Percentiles rank a stretch among this genome's conserved stretches.
phyloP scores from a whole-genome alignment of 2,113 vertebrate genomes.

The Mandrillus leucophaeus region DNA sequence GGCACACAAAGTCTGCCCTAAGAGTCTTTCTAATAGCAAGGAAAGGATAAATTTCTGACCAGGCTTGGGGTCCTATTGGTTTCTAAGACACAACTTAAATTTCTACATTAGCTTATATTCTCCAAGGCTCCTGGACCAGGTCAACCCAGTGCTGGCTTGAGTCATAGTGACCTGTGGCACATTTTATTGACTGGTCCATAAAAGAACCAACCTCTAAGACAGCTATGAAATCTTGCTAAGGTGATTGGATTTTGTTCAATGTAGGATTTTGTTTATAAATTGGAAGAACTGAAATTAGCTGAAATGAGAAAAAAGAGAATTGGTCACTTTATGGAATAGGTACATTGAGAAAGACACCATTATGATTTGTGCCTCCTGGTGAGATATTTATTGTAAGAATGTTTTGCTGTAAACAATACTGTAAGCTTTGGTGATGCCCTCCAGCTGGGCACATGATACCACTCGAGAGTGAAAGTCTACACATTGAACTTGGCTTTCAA shows the following conservation, averaged over 20 bases:
- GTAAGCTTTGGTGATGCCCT: background rate
- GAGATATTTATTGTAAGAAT: background rate
- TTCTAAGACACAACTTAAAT: background rate
- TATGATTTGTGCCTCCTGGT: background rate
- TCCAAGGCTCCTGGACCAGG: background rate
- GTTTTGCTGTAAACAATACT: background rate
- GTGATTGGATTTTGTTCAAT: background rate
- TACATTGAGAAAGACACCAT: background rate
- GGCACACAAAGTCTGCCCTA: background rate
- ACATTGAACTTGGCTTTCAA: background rate
- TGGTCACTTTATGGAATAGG: background rate
- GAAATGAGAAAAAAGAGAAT: background rate
- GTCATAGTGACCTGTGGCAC: background rate
- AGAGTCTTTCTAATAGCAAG: background rate
- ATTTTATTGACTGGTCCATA: background rate
- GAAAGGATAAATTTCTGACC: background rate
- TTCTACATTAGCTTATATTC: background rate
- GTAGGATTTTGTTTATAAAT: background rate
- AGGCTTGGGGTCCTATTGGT: background rate
- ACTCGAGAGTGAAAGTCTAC: background rate
- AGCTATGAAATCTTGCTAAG: background rate
- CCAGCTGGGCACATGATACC: background rate
- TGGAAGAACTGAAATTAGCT: background rate
- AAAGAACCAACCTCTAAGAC: background rate
- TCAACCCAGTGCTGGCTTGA: fast-evolving